Evolutionary conservation across 2,797 vertebrate species (phyloP), one percentile per base, ranked within the genome.

Genomic region (Microctenopoma lineatum): DNA sequence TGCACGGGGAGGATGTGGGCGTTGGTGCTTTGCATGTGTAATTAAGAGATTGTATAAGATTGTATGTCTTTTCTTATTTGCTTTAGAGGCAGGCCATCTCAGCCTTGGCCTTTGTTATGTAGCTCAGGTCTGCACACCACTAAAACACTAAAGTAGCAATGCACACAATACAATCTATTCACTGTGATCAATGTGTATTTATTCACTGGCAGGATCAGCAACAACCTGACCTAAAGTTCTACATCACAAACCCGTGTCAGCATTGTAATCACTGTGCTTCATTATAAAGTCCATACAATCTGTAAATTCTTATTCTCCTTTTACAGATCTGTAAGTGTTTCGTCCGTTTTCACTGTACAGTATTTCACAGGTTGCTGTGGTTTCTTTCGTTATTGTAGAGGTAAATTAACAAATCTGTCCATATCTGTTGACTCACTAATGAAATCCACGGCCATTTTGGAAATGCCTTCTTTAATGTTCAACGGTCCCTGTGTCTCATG

Each of bases 161-260:
- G 27, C 15, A 26, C 13, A 45, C 18, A 38, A 2, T 5, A 7
- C 16, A 13, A 34, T 32, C 7, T 36, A 55, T 26, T 61, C 15
- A 29, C 36, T 45, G 18, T 54, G 27, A 60, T 42, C 7, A 27
- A 59, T 27, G 26, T 62, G 32, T 14, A 9, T 61, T 50, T 60
- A 11, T 39, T 48, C 26, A 53, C n/a, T 25, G 21, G 44, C 18
- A 1, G n/a, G n/a, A 32, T 13, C 12, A 34, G 5, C 10, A 13
- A 66, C 34, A 58, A 32, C 5, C 48, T 54, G 62, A 47, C 42
- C 14, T 47, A 59, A n/a, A 16, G 45, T 62, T 52, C 26, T 48
- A 11, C 1, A 18, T 59, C 27, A 45, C 27, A 32, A 45, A 32
- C 27, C 9, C 4, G 9, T 45, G 42, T 46, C 27, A 18, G 32